These are phyloP conservation scores for Aleadryas rufinucha DNA, from an alignment of 2,113 vertebrate genomes.

Conservation along the genomic window DNA sequence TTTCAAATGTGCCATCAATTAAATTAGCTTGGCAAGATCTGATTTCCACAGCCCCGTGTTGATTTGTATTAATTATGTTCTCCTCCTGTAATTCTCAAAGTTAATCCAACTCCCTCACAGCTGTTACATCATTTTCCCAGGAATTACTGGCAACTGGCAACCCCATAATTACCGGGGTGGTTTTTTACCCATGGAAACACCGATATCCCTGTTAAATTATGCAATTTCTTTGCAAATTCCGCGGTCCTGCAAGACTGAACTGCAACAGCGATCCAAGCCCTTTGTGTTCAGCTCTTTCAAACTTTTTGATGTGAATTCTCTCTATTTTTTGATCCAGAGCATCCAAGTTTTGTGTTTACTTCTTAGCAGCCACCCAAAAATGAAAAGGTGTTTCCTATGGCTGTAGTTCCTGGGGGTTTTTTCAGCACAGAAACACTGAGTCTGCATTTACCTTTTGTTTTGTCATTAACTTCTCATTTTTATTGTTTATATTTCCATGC, in stretches of 20 bases:
- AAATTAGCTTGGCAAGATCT: background rate
- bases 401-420: background rate
- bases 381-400: background rate
- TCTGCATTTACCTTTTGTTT: background rate
- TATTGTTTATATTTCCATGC: background rate
- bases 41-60: background rate
- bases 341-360: background rate
- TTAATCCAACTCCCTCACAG: background rate
- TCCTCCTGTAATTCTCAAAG: background rate
- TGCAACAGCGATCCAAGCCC: background rate
- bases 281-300: background rate
- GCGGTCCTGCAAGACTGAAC: background rate
- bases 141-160: background rate
- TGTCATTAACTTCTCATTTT: background rate
- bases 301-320: background rate
- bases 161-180: background rate
- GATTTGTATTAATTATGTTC: background rate
- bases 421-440: background rate
- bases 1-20: background rate
- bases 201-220: background rate
- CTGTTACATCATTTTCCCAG: background rate
- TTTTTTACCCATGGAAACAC: background rate
- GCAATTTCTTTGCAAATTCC: background rate
- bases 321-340: fast-evolving
- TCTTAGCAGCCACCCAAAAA: background rate